phyloP scores from a whole-genome alignment of 2,888 invertebrate species.

The Busseola fusca region DNA sequence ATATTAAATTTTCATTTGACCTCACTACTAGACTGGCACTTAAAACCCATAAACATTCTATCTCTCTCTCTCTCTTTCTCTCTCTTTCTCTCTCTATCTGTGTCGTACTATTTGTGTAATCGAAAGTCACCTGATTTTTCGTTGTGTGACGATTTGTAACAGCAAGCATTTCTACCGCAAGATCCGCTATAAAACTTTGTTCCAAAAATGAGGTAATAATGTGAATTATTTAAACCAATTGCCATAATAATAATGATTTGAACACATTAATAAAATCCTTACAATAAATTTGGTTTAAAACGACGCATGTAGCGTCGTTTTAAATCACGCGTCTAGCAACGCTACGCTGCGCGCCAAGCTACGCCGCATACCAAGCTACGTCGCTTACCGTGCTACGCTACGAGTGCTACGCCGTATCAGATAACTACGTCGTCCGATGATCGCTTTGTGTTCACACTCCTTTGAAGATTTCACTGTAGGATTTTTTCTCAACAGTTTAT shows the following conservation, averaged over 20 bases:
- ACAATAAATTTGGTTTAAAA: too few species aligned
- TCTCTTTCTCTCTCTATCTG: too few species aligned
- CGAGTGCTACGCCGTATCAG: slow-evolving; percentile 20
- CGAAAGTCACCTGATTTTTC: too few species aligned
- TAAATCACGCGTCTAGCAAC: not conserved
- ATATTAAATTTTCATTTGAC: too few species aligned
- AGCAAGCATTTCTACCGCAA: too few species aligned
- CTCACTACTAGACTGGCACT: too few species aligned
- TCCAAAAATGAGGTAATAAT: not conserved
- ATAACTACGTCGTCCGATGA: not conserved
- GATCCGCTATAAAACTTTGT: too few species aligned
- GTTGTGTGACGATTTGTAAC: too few species aligned
- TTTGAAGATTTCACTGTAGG: not conserved
- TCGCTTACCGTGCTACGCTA: not conserved
- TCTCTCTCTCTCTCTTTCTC: too few species aligned
- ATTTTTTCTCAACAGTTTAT: not conserved
- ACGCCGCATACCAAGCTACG: not conserved
- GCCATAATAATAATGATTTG: not conserved
- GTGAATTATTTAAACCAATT: not conserved
- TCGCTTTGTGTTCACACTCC: not conserved
- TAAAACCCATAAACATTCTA: too few species aligned
- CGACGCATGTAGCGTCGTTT: too few species aligned
- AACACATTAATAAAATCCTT: not conserved
- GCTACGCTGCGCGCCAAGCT: not conserved
- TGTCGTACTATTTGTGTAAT: too few species aligned